phyloP scores from a whole-genome alignment of 37 sponge, comb jelly and placozoan genomes.

The Mnemiopsis leidyi region DNA sequence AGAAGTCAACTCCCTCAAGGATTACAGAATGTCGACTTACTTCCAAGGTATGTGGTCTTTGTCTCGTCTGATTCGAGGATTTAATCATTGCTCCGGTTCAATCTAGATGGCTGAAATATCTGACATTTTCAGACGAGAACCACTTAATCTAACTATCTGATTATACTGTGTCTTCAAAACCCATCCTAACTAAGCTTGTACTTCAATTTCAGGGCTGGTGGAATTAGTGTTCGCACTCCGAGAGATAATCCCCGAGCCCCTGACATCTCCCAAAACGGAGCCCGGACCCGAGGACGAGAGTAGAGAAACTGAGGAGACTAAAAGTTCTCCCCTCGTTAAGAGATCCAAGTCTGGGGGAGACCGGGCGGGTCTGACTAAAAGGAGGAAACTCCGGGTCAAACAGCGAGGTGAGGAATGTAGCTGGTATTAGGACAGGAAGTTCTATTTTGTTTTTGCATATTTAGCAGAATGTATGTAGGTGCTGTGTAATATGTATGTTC shows the following conservation, averaged over 20 bases:
- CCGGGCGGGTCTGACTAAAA: neutral
- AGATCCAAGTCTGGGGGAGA: neutral
- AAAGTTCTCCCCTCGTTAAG: slow-evolving; percentile 23
- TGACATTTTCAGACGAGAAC: too few relatives aligned
- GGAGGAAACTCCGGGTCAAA: slow-evolving; percentile 38
- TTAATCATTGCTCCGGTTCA: neutral
- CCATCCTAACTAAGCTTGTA: too few relatives aligned
- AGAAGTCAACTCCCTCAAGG: neutral
- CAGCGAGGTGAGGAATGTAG: neutral
- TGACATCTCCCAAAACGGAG: neutral
- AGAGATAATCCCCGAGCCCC: neutral
- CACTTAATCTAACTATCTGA: too few relatives aligned
- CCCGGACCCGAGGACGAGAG: neutral
- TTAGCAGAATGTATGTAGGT: too few relatives aligned
- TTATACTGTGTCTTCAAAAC: too few relatives aligned
- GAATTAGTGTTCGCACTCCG: slow-evolving; percentile 30
- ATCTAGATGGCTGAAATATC: too few relatives aligned
- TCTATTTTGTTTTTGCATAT: too few relatives aligned
- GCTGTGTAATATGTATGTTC: too few relatives aligned
- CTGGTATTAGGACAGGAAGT: too few relatives aligned
- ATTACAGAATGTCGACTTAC: slow-evolving; percentile 25
- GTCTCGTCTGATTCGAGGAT: neutral
- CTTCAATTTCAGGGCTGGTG: slow-evolving; percentile 27
- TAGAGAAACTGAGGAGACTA: neutral
- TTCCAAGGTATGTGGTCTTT: slow-evolving; percentile 57